Evolutionary conservation across 2,113 vertebrate genomes (phyloP), one percentile per base, ranked within the genome.

Genomic region (Lates calcarifer): DNA sequence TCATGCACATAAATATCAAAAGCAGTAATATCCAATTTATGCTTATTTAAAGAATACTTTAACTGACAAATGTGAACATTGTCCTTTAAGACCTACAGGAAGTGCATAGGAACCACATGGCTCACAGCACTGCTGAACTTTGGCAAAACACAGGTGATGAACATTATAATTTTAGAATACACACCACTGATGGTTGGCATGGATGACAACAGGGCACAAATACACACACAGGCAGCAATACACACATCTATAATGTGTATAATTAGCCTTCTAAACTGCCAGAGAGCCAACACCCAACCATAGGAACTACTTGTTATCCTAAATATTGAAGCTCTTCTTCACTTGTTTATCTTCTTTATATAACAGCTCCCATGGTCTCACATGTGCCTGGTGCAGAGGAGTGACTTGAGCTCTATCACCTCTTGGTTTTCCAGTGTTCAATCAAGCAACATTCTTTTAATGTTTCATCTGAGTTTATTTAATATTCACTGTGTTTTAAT

Each of bases 201-300:
- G 22, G 64, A 24, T 63, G 43, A 15, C 51, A 63, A 45, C 55
- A 62, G 57, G 68, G 49, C 55, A 62, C 37, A 37, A 33, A 57
- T 26, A 62, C 28, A 86, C 73, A 55, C 71, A 56, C 62, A 69
- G 41, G 77, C 77, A 62, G 73, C 65, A 86, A 51, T 53, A n/a
- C 10, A n/a, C 56, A 49, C 29, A 0, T 72, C 18, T 56, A 14
- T 39, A 74, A 75, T 20, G 62, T 78, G 74, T 81, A 66, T 90
- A 77, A 86, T 84, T 86, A 76, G 29, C 20, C 69, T 70, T 76
- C 57, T 74, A n/a, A 62, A 56, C 64, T 67, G 65, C 56, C 47
- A 63, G 9, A n/a, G 68, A 82, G 74, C 84, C 67, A 75, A 77
- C 85, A 89, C 81, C 87, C 77, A 74, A 41, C 65, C 67, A 33